phyloP scores from a whole-genome alignment of 2,888 invertebrate genomes.

The Dioctria linearis region DNA sequence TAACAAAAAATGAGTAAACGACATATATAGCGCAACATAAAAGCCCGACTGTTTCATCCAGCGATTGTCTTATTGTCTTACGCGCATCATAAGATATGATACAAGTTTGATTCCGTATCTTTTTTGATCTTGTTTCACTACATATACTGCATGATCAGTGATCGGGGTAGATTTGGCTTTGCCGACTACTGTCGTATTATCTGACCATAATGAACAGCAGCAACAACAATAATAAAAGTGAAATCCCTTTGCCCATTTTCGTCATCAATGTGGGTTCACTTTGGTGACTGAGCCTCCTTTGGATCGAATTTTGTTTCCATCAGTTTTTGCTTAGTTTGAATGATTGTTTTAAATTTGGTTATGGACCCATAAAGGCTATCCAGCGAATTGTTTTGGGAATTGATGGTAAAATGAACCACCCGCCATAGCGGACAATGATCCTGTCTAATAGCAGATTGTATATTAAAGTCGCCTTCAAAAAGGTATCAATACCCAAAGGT shows the following conservation, averaged over 20 bases:
- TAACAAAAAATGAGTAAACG: slow-evolving; percentile 51
- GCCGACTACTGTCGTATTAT: slow-evolving; percentile 20
- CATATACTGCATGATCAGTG: not conserved
- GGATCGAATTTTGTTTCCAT: slow-evolving; percentile 35
- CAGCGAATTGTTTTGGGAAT: slow-evolving; percentile 50
- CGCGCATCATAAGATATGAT: slow-evolving; percentile 52
- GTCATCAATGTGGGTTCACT: slow-evolving; percentile 41
- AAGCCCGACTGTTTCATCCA: slow-evolving; percentile 43
- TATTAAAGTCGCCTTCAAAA: slow-evolving; percentile 9
- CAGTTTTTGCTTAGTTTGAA: slow-evolving; percentile 28
- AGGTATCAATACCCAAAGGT: slow-evolving; percentile 39
- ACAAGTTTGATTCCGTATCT: slow-evolving; percentile 39
- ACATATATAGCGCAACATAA: slow-evolving; percentile 51
- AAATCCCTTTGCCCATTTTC: slow-evolving; percentile 55
- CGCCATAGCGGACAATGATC: slow-evolving; percentile 38
- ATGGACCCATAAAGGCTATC: slow-evolving; percentile 53
- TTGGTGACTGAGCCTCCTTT: slow-evolving; percentile 18
- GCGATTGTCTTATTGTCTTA: slow-evolving; percentile 51
- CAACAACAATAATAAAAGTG: slow-evolving; percentile 55
- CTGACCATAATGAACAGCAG: slow-evolving; percentile 42
- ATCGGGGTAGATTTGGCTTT: slow-evolving; percentile 45
- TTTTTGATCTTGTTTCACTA: slow-evolving; percentile 47
- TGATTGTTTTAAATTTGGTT: slow-evolving; percentile 52
- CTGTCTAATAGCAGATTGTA: slow-evolving; percentile 33
- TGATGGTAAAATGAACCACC: slow-evolving; percentile 40